Evolutionary conservation across 2,888 invertebrate genomes (phyloP).

Genomic region (Xestia sexstrigata): DNA sequence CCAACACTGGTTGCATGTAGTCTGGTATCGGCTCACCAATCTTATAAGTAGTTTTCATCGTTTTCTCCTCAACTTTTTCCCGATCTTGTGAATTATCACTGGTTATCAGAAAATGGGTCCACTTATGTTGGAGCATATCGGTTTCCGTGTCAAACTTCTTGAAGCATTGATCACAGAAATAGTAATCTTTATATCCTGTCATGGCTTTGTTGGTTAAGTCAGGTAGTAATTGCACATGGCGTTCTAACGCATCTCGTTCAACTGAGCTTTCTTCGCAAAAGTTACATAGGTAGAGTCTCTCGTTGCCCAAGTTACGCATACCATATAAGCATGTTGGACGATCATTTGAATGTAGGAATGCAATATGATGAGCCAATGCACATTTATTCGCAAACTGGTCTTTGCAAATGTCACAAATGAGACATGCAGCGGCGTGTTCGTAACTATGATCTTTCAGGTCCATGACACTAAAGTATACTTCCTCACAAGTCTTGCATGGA

Average conservation of each 20-base stretch:
- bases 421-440: slow-evolving; percentile 74
- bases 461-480: slow-evolving; percentile 79
- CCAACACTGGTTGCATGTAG: slow-evolving; percentile 74
- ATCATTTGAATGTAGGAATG: slow-evolving; percentile 77
- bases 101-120: slow-evolving; percentile 82
- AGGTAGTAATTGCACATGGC: slow-evolving; percentile 77
- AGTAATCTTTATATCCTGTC: slow-evolving; percentile 82
- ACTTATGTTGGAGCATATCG: slow-evolving; percentile 84
- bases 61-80: slow-evolving; percentile 37
- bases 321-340: slow-evolving; percentile 74
- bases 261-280: slow-evolving; percentile 82
- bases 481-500: slow-evolving; percentile 78
- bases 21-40: slow-evolving; percentile 76
- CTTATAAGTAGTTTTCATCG: slow-evolving; percentile 71
- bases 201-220: slow-evolving; percentile 79
- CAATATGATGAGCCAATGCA: slow-evolving; percentile 79
- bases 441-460: slow-evolving; percentile 85
- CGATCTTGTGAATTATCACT: slow-evolving; percentile 74
- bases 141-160: slow-evolving; percentile 81
- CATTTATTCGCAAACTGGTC: slow-evolving; percentile 81
- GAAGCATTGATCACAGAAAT: slow-evolving; percentile 83
- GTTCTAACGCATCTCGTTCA: slow-evolving; percentile 76
- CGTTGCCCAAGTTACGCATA: slow-evolving; percentile 73
- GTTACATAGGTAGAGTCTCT: slow-evolving; percentile 80
- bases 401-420: slow-evolving; percentile 84